phyloP scores from a whole-genome alignment of 2,797 vertebrate species.

The Lacerta viridis region DNA sequence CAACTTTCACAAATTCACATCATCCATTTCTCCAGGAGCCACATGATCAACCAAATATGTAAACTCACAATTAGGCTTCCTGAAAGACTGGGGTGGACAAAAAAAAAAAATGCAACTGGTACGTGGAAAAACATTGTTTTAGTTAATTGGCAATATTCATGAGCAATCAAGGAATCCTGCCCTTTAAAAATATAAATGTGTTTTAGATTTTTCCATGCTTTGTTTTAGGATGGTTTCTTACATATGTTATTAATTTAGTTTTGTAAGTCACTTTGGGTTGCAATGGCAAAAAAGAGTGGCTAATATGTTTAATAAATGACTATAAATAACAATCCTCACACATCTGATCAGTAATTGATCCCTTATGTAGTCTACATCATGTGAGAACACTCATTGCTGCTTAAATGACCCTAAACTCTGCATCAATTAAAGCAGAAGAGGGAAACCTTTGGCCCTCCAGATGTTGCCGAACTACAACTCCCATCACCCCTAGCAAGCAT shows the following conservation, averaged over 20 bases:
- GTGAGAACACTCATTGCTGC: background rate
- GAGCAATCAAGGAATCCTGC: background rate
- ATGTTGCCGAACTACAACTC: no score
- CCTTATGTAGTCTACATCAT: background rate
- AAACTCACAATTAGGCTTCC: background rate
- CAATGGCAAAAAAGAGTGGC: no score
- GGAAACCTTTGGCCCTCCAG: no score
- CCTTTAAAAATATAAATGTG: no score
- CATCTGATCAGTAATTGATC: background rate
- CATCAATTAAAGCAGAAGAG: no score
- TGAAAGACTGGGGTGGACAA: background rate
- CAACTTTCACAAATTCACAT: background rate
- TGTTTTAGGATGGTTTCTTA: no score
- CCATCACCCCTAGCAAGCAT: no score
- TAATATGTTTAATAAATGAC: no score
- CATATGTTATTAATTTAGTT: no score
- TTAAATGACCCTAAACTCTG: background rate
- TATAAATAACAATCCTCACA: background rate
- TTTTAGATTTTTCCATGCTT: no score
- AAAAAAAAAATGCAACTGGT: background rate
- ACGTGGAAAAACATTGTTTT: background rate
- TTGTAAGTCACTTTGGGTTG: no score
- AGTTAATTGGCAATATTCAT: background rate
- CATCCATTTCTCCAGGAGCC: background rate
- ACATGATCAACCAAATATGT: background rate